Conservation (phyloP, 2,113 vertebrate genomes). For the Picathartes gymnocephalus region DNA sequence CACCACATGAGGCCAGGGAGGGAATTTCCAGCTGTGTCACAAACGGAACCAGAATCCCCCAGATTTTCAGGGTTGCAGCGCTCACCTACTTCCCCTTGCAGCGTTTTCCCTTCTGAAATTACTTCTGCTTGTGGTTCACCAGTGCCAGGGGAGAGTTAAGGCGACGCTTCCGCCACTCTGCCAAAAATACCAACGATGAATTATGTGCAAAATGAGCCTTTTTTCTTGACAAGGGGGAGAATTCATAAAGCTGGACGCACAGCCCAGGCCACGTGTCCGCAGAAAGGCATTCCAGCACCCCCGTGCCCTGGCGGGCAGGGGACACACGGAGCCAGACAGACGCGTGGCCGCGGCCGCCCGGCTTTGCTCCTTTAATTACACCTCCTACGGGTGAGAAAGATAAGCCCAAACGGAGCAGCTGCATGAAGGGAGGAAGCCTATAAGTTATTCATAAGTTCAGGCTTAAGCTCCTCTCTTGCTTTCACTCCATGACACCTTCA, state of each 20-base stretch:
- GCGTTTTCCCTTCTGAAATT: fast-evolving
- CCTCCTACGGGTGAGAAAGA: conserved; percentile 54
- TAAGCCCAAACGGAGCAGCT: conserved; percentile 60
- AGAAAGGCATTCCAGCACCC: not conserved
- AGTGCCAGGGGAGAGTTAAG: too few relatives aligned
- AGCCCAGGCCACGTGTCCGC: not conserved
- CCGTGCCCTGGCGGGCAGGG: not conserved
- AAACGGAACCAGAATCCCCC: fast-evolving
- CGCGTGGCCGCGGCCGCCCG: not conserved
- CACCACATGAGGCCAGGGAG: not conserved
- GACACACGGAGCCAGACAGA: not conserved
- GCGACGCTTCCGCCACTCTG: fast-evolving
- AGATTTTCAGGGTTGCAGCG: not conserved
- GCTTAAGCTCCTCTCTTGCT: conserved; percentile 42
- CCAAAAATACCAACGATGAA: fast-evolving
- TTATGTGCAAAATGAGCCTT: not conserved
- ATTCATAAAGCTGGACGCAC: fast-evolving
- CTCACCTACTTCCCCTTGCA: not conserved
- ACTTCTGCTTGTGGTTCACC: not conserved
- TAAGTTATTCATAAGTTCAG: conserved; percentile 73
- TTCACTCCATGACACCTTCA: conserved; percentile 60
- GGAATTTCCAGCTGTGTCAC: not conserved
- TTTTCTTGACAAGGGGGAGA: fast-evolving
- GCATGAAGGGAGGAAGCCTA: conserved; percentile 40
- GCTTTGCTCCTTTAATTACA: conserved; percentile 58